Percentiles rank a stretch among this genome's conserved stretches.
phyloP scores from a whole-genome alignment of 1,140 invertebrate species.

The Protaetia brevitarsis region DNA sequence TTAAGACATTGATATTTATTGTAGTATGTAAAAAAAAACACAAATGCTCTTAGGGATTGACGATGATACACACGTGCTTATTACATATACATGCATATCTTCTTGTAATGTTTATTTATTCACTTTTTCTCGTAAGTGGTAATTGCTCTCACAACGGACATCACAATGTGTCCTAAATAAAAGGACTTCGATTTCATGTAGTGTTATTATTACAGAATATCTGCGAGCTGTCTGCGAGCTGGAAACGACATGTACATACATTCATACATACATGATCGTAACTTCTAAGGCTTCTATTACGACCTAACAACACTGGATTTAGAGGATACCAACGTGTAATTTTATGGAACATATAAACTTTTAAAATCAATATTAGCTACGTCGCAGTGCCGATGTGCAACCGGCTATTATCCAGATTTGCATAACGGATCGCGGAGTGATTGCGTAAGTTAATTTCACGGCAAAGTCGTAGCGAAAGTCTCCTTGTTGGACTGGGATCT shows the following conservation, averaged over 20 bases:
- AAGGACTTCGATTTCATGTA: background rate
- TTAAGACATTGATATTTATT: too few species aligned
- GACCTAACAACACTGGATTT: conserved; percentile 4
- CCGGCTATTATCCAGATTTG: conserved; percentile 13
- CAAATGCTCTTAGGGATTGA: too few species aligned
- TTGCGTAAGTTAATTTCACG: conserved; percentile 14
- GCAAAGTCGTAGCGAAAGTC: conserved; percentile 10
- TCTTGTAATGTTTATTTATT: too few species aligned
- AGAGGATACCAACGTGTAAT: background rate
- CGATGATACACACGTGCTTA: too few species aligned
- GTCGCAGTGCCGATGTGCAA: background rate
- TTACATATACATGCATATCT: too few species aligned
- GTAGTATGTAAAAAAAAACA: too few species aligned
- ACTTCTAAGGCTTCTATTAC: background rate
- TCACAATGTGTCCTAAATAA: too few species aligned
- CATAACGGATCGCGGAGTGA: conserved; percentile 9
- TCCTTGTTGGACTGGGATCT: background rate
- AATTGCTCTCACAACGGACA: too few species aligned
- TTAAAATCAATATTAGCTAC: conserved; percentile 13
- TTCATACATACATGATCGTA: too few species aligned
- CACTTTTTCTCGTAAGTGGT: too few species aligned
- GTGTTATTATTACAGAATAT: background rate
- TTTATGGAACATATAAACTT: conserved; percentile 5
- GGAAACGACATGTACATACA: background rate
- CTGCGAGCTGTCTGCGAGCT: background rate